Evolutionary conservation across 2,113 vertebrate genomes (phyloP).

Genomic region (Theropithecus gelada): DNA sequence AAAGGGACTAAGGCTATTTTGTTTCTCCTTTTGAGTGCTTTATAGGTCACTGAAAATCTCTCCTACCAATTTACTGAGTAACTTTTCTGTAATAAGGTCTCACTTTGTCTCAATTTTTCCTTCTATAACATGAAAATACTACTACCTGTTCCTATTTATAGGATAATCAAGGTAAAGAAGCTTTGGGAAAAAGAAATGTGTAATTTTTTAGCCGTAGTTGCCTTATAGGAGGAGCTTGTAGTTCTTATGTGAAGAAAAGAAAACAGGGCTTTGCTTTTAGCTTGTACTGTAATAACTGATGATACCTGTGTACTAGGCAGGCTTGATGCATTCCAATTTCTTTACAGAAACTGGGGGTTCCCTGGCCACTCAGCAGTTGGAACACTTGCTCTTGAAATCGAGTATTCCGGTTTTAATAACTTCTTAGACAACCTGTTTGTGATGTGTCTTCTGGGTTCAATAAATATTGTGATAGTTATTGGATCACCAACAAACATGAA

Average conservation of each 20-base stretch:
- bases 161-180: constrained; percentile 37
- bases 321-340: constrained; percentile 68
- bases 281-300: constrained; percentile 64
- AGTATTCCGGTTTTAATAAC: constrained; percentile 78
- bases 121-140: constrained; percentile 64
- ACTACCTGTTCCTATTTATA: constrained; percentile 45
- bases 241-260: constrained; percentile 72
- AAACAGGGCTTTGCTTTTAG: constrained; percentile 72
- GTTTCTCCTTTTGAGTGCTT: constrained; percentile 43
- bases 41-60: constrained; percentile 43
- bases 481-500: neutral
- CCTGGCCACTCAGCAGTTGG: constrained; percentile 65
- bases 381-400: constrained; percentile 76
- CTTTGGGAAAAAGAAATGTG: neutral
- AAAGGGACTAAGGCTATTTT: neutral
- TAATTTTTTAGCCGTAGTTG: neutral
- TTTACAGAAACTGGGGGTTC: constrained; percentile 63
- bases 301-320: constrained; percentile 62
- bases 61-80: constrained; percentile 48
- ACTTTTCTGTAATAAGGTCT: constrained; percentile 59
- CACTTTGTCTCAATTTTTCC: constrained; percentile 58
- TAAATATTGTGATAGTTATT: constrained; percentile 29
- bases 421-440: constrained; percentile 77
- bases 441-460: constrained; percentile 70
- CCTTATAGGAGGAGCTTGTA: constrained; percentile 32